These are phyloP conservation scores for Bombus waltoni DNA, from an alignment of 1,140 invertebrate species.

Conservation along the genomic window DNA sequence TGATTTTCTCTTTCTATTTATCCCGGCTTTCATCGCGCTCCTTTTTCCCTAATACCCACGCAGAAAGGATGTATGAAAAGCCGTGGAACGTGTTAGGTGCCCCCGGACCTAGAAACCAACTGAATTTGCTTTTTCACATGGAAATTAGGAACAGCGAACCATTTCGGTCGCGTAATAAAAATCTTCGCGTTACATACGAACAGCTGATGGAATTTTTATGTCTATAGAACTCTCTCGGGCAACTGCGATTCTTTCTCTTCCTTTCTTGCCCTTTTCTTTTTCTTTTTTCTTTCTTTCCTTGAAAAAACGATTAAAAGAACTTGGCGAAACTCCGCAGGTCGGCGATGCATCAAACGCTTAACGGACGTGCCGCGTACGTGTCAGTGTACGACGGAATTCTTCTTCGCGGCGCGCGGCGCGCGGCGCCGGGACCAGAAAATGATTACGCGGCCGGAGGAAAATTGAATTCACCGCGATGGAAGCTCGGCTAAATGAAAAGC, in stretches of 20 bases:
- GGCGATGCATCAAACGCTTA: not conserved
- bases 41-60: not conserved
- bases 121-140: slow-evolving; percentile 4
- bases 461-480: slow-evolving; percentile 16
- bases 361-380: not conserved
- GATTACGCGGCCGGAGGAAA: slow-evolving; percentile 3
- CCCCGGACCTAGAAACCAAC: not conserved
- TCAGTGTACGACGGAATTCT: not conserved
- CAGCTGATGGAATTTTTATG: not conserved
- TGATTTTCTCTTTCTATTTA: not conserved
- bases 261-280: too few relatives aligned
- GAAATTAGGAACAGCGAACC: not conserved
- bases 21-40: not conserved
- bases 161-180: not conserved
- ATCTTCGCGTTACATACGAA: not conserved
- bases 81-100: not conserved
- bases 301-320: not conserved
- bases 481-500: not conserved
- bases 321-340: too few relatives aligned
- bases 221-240: not conserved
- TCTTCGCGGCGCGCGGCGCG: too few relatives aligned
- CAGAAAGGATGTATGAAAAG: not conserved
- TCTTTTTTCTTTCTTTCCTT: not conserved
- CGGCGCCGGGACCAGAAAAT: not conserved
- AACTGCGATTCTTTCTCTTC: not conserved